Conservation (phyloP, 1,140 invertebrate species). For the Chlorops oryzae region DNA sequence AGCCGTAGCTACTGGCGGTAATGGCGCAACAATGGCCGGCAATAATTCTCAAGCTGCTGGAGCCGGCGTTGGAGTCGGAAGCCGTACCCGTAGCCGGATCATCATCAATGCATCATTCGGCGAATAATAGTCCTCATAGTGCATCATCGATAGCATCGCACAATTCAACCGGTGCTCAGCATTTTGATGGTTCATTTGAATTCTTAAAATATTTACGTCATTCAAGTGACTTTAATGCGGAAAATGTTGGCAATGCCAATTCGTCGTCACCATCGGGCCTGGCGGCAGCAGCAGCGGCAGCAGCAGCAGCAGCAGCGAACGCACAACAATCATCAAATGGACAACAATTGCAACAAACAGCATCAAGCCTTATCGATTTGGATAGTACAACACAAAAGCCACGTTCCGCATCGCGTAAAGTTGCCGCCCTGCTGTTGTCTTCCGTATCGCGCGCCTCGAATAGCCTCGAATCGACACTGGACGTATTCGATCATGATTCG, state of each 20-base stretch:
- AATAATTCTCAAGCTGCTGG: background rate
- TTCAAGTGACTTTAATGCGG: slow-evolving; percentile 34
- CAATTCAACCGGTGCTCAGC: slow-evolving; percentile 20
- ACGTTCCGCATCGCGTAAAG: slow-evolving; percentile 40
- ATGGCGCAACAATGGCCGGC: slow-evolving; percentile 1
- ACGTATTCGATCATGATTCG: slow-evolving; percentile 45
- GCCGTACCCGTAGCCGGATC: background rate
- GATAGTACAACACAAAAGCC: slow-evolving; percentile 40
- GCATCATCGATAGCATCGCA: background rate
- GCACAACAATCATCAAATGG: slow-evolving; percentile 2
- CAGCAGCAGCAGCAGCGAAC: slow-evolving; percentile 7
- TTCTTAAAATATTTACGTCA: slow-evolving; percentile 45
- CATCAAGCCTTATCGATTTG: slow-evolving; percentile 31
- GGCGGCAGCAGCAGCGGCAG: background rate
- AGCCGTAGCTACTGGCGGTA: slow-evolving; percentile 25
- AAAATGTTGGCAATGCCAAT: background rate
- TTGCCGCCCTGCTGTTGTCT: slow-evolving; percentile 35
- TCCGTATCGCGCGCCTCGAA: slow-evolving; percentile 42
- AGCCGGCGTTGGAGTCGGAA: background rate
- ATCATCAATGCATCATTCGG: background rate
- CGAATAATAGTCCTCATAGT: background rate
- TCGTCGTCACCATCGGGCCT: background rate
- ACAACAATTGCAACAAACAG: slow-evolving; percentile 2
- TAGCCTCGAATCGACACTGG: slow-evolving; percentile 29
- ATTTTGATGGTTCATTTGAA: slow-evolving; percentile 46